Base-by-base conservation (phyloP, 2,113 vertebrate species). In the Entomyzon cyanotis region DNA sequence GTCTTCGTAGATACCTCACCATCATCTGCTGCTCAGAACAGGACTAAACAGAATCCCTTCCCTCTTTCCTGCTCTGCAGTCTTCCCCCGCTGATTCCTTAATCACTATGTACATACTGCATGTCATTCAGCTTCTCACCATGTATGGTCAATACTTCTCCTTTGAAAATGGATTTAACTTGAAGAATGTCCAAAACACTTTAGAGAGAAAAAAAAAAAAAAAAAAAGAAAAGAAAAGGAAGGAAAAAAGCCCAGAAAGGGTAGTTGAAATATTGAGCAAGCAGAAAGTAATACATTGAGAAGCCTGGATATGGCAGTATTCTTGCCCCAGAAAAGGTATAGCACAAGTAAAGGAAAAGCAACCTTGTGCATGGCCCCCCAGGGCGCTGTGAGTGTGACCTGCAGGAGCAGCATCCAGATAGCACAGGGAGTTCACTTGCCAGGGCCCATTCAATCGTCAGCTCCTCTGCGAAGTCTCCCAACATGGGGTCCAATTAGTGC, bases 401-500 rank as follows among this genome's bases (percentile, higher is more conserved):
- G 42, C 13, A n/a, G 78, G 49, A 95, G 87, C 81, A 11, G 1
- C 35, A 3, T 11, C 80, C 87, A 27, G 50, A 5, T 6, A 42
- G 69, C 27, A 69, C 27, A 85, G 87, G 86, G 74, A 69, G 58
- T 83, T 87, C 78, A 7, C 53, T 62, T 53, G 85, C 88, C 94
- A 44, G 73, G 75, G 55, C 78, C 87, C 74, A 7, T 67, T 92
- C 87, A 86, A 0, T 81, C 4, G 0, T 25, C 33, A 90, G 85
- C 82, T 80, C 24, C 82, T 91, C 90, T 90, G 87, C 50, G 0
- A 28, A 77, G 59, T 69, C 42, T 94, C 93, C 92, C 85, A 30
- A 77, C 87, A 52, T 52, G 93, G 90, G 90, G 33, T 53, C 91
- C 93, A 93, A 68, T 97, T 93, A 94, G 33, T 91, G 92, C 59